Evolutionary conservation across 2,888 invertebrate species (phyloP), one percentile per base, ranked within the genome.

Genomic region (Gastrophysa polygoni): DNA sequence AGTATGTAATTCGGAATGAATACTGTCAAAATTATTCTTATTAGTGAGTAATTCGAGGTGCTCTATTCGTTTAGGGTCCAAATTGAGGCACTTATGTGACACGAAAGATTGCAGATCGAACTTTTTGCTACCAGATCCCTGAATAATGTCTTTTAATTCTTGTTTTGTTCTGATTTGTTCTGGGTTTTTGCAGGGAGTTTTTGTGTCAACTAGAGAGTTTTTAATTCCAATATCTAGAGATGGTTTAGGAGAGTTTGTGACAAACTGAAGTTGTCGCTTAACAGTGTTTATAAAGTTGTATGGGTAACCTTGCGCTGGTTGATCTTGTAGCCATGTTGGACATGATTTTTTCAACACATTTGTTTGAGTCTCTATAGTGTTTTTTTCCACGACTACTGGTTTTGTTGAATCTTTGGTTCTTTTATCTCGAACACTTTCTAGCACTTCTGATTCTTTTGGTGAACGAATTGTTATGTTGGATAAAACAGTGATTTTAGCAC

Each of bases 251-350:
- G 71, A 67, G 62, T 71, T 75, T 20, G 75, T 61, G 5, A 73
- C 76, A 46, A 73, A 66, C 58, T 80, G 77, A 7, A 87, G 75
- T 71, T 89, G 89, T 64, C 83, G 81, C 68, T 86, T 85, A 7
- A 86, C 85, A 48, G 85, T 87, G 73, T 82, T 85, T 46, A 87
- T 85, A 71, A 88, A 87, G 71, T 87, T 87, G 68, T 86, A 86
- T 14, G 87, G 87, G 80, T 85, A 84, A 5, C 84, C 60, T 52
- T 69, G 65, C 10, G 60, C 55, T 0, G 66, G 63, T 32, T 63
- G 63, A 52, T 71, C 70, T 49, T 65, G 66, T 7, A 73, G 65
- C 73, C 73, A 73, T 10, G 48, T 29, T 2, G 69, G 69, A 43
- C 43, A 69, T 28, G 56, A 48, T 2, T 46, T 62, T 16, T 29